Evolutionary conservation across 2,888 invertebrate species (phyloP), one percentile per base, ranked within the genome.

Genomic region (Augochlorella aurata): DNA sequence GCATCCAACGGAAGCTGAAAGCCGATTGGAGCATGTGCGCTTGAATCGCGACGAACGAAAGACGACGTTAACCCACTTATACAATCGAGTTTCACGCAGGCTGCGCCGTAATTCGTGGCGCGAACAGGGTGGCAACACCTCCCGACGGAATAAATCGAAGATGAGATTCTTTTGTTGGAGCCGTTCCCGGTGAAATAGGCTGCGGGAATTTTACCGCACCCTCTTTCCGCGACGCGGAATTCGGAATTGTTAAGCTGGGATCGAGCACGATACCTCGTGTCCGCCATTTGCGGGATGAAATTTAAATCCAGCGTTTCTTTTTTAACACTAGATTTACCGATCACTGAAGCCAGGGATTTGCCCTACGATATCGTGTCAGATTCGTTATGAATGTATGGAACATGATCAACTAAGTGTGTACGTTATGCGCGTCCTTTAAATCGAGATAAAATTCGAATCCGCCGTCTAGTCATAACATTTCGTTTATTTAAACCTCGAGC

Each of bases 31-130:
- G 47, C 16, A 29, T 18, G 63, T 61, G 49, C 47, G 71, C 21
- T 70, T 44, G 72, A 79, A 68, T 79, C 50, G 12, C 47, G 50
- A 44, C 76, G 45, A 69, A 65, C 47, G 65, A 69, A 50, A 58
- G 66, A 24, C 18, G 67, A 47, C 54, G 47, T 24, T 78, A 69
- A 77, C 68, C 72, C 78, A 74, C 65, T 74, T 74, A 44, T 65
- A 52, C 50, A 50, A 61, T 47, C 66, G 70, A 29, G 70, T 70
- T 65, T 63, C 66, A 21, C 21, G 21, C 21, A 24, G 65, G 74
- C 29, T 49, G 74, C 74, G 65, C 61, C 61, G 61, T 72, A 47
- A 72, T 61, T 72, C 72, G 47, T 29, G 47, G 47, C 47, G 61
- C 61, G 72, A 44, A 45, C 45, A 29, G 24, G 63, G 16, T 50